These are phyloP conservation scores for Hypothenemus hampei DNA, from an alignment of 1,140 invertebrate genomes.

Conservation along the genomic window DNA sequence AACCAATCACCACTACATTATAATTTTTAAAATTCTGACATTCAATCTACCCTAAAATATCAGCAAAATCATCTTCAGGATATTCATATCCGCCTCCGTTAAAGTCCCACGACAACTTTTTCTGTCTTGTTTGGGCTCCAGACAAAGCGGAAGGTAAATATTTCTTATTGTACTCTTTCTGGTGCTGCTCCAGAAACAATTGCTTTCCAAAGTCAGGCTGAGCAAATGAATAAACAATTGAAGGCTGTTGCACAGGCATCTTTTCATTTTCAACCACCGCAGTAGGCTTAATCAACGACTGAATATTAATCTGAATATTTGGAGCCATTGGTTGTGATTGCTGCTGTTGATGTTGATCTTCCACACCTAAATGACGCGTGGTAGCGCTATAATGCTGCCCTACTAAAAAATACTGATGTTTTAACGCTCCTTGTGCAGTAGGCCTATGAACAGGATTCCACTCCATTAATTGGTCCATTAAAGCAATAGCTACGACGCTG, in stretches of 20 bases:
- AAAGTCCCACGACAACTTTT: conserved; percentile 37
- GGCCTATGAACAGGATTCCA: conserved; percentile 94
- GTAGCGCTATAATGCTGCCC: conserved; percentile 37
- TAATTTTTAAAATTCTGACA: not conserved
- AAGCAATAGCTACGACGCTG: conserved; percentile 72
- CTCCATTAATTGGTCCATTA: conserved; percentile 82
- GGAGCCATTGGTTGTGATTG: conserved; percentile 29
- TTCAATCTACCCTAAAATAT: conserved; percentile 53
- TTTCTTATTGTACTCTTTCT: conserved; percentile 23
- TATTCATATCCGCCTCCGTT: conserved; percentile 39
- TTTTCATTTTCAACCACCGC: too few relatives aligned
- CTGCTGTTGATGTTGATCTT: conserved; percentile 5
- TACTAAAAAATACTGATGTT: conserved; percentile 78
- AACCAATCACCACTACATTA: not conserved
- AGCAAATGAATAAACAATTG: conserved; percentile 44
- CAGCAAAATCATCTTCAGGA: conserved; percentile 55
- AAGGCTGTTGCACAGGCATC: conserved; percentile 34
- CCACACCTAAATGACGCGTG: conserved; percentile 2
- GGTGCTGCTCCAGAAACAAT: conserved; percentile 28
- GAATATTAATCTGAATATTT: conserved; percentile 39
- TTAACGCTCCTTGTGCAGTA: conserved; percentile 79
- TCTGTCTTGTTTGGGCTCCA: conserved; percentile 32
- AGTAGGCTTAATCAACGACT: conserved; percentile 40
- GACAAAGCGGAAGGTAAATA: conserved; percentile 21
- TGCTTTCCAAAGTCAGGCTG: conserved; percentile 42